Percentiles rank a stretch among this genome's conserved stretches.
Evolutionary conservation across 2,113 vertebrate genomes (phyloP).

Genomic region (Dicrurus megarhynchus): DNA sequence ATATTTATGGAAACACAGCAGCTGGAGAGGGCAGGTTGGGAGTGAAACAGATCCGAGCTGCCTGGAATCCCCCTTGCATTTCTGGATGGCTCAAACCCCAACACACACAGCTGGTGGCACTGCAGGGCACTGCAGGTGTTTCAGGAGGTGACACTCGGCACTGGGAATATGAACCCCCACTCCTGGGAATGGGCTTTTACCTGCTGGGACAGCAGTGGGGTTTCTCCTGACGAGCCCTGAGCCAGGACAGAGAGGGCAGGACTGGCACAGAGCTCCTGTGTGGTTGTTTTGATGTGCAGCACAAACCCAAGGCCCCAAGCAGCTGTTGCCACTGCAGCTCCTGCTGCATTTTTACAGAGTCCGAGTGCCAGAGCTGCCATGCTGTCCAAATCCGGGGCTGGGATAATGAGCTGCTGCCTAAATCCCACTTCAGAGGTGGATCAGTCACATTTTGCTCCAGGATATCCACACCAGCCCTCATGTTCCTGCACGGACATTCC

Average conservation of each 20-base stretch:
- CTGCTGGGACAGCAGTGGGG: background rate
- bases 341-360: background rate
- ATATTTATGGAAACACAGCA: background rate
- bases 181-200: background rate
- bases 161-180: background rate
- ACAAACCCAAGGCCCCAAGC: background rate
- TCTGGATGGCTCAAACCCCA: background rate
- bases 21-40: background rate
- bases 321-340: background rate
- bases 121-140: background rate
- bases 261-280: background rate
- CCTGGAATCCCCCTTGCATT: background rate
- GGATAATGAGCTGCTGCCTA: background rate
- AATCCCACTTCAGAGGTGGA: background rate
- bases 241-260: background rate
- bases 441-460: background rate
- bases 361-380: background rate
- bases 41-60: fast-evolving
- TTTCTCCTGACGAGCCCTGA: background rate
- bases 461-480: background rate
- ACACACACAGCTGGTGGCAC: background rate
- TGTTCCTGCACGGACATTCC: background rate
- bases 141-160: background rate
- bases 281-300: background rate
- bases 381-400: background rate